phyloP scores from a whole-genome alignment of 2,888 invertebrate species.

The Drosophila neotestacea region DNA sequence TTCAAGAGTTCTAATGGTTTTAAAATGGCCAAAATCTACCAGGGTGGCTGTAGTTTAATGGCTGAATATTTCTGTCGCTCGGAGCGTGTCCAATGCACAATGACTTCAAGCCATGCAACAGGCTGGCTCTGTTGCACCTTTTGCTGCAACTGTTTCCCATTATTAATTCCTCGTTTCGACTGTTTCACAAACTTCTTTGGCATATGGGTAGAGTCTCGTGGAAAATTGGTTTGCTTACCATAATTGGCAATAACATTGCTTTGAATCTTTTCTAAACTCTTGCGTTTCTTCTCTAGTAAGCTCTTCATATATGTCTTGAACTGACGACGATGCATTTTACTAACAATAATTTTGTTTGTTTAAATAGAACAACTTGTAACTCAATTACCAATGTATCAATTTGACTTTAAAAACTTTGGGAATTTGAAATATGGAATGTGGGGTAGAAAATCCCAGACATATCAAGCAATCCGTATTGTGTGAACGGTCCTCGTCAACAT shows the following conservation, averaged over 20 bases:
- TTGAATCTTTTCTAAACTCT: slow-evolving; percentile 6
- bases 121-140: slow-evolving; percentile 2
- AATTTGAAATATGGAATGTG: not conserved
- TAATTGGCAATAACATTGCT: not conserved
- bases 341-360: not conserved
- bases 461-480: slow-evolving; percentile 4
- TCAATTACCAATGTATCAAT: slow-evolving; percentile 7
- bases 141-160: not conserved
- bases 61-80: slow-evolving; percentile 28
- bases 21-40: slow-evolving; percentile 40
- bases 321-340: slow-evolving; percentile 41
- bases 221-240: not conserved
- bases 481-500: slow-evolving; percentile 15
- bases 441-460: not conserved
- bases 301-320: slow-evolving; percentile 13
- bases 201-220: not conserved
- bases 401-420: slow-evolving; percentile 32
- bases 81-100: slow-evolving; percentile 63
- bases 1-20: not conserved
- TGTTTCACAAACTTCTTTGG: not conserved
- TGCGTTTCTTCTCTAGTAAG: not conserved
- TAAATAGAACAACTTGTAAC: slow-evolving; percentile 5
- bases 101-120: slow-evolving; percentile 15
- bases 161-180: not conserved
- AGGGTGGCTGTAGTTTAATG: slow-evolving; percentile 58